phyloP scores from a whole-genome alignment of 2,797 vertebrate species.

The Melanotaenia parkinsoni region DNA sequence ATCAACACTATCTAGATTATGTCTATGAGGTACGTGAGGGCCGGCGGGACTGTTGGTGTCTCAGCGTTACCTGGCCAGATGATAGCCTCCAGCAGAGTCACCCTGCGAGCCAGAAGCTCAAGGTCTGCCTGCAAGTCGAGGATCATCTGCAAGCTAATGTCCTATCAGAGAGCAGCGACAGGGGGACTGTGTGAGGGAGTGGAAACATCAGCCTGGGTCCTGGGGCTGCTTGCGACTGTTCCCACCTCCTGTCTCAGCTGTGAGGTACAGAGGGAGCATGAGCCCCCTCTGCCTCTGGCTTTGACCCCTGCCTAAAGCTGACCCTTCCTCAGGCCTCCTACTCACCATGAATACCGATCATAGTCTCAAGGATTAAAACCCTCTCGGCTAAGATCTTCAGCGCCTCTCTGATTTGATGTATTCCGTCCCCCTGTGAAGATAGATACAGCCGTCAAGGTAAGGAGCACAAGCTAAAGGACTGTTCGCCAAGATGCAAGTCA shows the following conservation, averaged over 20 bases:
- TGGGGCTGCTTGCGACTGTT: conserved; percentile 77
- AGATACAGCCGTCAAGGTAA: conserved; percentile 91
- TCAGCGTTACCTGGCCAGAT: conserved; percentile 98
- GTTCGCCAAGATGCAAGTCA: conserved; percentile 82
- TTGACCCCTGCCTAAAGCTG: conserved; percentile 81
- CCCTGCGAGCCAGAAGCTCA: conserved; percentile 99
- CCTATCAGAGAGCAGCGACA: conserved; percentile 95
- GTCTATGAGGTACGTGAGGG: conserved; percentile 44
- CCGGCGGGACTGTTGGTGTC: conserved; percentile 65
- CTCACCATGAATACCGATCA: conserved; percentile 99
- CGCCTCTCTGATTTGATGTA: conserved; percentile 99
- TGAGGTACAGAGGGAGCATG: conserved; percentile 53
- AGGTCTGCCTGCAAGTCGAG: conserved; percentile 96
- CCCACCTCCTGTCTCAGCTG: conserved; percentile 62
- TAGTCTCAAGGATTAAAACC: conserved; percentile 99
- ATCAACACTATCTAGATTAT: conserved; percentile 29
- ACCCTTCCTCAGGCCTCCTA: conserved; percentile 88
- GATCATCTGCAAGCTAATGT: conserved; percentile 98
- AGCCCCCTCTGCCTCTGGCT: conserved; percentile 50
- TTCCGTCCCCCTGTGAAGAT: conserved; percentile 98
- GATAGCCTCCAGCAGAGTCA: conserved; percentile 99
- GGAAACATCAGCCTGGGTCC: conserved; percentile 70
- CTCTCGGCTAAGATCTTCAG: conserved; percentile 99
- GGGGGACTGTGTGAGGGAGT: conserved; percentile 76
- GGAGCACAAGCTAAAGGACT: conserved; percentile 81